Percentiles rank a stretch among this genome's conserved stretches.
These are phyloP conservation scores for Hycleus phaleratus DNA, from an alignment of 1,140 invertebrate species.

Conservation along the genomic window DNA sequence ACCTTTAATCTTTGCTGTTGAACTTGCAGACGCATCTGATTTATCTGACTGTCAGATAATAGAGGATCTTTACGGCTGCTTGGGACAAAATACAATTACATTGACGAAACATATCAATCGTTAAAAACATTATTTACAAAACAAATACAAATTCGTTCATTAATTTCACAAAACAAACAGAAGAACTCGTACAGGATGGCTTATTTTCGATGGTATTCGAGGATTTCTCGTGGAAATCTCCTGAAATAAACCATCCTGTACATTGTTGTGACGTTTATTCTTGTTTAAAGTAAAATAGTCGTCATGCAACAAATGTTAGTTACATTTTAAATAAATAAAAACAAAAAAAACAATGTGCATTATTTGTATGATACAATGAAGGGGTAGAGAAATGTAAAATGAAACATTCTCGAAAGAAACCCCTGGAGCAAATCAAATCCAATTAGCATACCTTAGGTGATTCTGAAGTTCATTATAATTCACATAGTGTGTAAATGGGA, in stretches of 20 bases:
- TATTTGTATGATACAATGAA: too few relatives aligned
- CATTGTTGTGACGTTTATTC: too few relatives aligned
- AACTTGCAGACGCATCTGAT: slow-evolving; percentile 63
- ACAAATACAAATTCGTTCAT: background rate
- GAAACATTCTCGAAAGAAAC: too few relatives aligned
- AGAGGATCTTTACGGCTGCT: slow-evolving; percentile 41
- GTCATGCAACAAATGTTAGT: slow-evolving; percentile 31
- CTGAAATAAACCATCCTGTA: too few relatives aligned
- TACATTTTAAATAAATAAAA: slow-evolving; percentile 12
- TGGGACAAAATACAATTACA: background rate
- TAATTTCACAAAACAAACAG: too few relatives aligned
- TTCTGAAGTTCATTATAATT: slow-evolving; percentile 80
- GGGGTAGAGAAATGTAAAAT: too few relatives aligned
- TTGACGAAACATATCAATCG: slow-evolving; percentile 3
- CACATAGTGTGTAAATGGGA: slow-evolving; percentile 68
- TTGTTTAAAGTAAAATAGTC: background rate
- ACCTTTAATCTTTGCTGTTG: slow-evolving; percentile 62
- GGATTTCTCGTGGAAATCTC: too few relatives aligned
- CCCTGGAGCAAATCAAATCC: too few relatives aligned
- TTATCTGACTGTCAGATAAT: slow-evolving; percentile 59
- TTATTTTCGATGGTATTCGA: too few relatives aligned
- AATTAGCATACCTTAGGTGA: slow-evolving; percentile 57
- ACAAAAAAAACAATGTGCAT: too few relatives aligned
- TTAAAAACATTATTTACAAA: slow-evolving; percentile 11
- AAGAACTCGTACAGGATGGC: too few relatives aligned